Evolutionary conservation across 2,888 invertebrate genomes (phyloP), one percentile per base, ranked within the genome.

Genomic region (Germaria angustata): DNA sequence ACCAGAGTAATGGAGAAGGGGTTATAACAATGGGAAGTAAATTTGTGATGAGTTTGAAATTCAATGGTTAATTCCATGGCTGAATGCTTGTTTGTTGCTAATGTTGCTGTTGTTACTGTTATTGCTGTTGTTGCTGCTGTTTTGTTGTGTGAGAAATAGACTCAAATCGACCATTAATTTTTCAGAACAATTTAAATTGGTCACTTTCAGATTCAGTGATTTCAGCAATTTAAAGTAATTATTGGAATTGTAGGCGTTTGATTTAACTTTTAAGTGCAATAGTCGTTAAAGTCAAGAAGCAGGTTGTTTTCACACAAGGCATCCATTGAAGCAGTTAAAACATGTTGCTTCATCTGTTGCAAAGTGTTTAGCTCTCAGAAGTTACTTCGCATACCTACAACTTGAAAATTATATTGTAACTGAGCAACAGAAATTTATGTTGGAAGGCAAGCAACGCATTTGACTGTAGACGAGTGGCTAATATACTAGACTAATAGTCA

Each of bases 161-260:
- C 22, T 51, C n/a, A 66, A 53, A 68, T 68, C 39, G 24, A 53
- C 7, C 53, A 39, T 68, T 53, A 28, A 53, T 68, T 53, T 68
- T 34, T 20, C 20, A 7, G n/a, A 69, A 28, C 53, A 44, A 24
- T 51, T 66, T 24, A 7, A 44, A 69, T 44, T 71, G 32, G 20
- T 46, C 34, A 41, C 5, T 34, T 36, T 22, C 17, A 34, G 9
- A 34, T 69, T 57, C 32, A 57, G 13, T 28, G 53, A 53, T 41
- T 68, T 24, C 11, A 68, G 20, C 41, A 13, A 41, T 20, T 32
- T 17, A 20, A 4, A 11, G 22, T 36, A 49, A 65, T 65, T 49
- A 65, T 36, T 34, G 22, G 22, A n/a, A 34, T 28, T 28, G 5
- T 11, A 11, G 9, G 6, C 7, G 3, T 15, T 34, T 15, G 24